Conservation (phyloP, 2,113 vertebrate genomes). For the Paradisaea rubra region DNA sequence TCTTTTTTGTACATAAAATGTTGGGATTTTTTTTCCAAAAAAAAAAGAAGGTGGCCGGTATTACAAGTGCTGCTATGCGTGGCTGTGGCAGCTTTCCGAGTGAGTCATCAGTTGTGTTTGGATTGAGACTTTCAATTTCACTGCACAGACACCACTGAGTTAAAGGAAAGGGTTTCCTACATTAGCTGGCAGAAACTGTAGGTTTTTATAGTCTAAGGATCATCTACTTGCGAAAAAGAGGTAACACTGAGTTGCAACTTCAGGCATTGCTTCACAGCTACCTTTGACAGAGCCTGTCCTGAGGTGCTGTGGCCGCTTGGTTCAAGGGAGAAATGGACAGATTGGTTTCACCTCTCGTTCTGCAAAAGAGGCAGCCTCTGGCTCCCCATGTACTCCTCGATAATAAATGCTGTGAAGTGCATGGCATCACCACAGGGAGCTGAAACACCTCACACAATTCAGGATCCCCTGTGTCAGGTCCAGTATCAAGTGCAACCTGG, state of each 20-base stretch:
- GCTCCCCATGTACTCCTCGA: not conserved
- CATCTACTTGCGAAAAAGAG: not conserved
- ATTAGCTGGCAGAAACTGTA: not conserved
- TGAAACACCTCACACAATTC: not conserved
- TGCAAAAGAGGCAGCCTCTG: not conserved
- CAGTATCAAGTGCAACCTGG: not conserved
- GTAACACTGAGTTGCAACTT: not conserved
- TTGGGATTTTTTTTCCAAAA: not conserved
- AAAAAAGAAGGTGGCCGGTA: accelerated
- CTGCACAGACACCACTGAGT: not conserved
- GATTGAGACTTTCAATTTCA: conserved; percentile 3
- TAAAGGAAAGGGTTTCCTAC: not conserved
- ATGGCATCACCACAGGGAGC: not conserved
- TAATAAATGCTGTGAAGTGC: not conserved
- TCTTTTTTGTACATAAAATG: not conserved
- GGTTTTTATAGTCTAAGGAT: not conserved
- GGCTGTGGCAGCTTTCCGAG: not conserved
- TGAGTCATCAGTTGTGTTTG: conserved; percentile 7
- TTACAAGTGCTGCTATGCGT: not conserved
- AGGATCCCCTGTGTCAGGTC: not conserved
- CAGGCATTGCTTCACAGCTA: accelerated
- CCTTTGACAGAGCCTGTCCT: not conserved
- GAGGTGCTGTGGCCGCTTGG: accelerated
- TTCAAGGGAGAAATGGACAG: not conserved
- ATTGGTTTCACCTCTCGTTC: not conserved